A percentile compares a stretch with the other conserved stretches of the same genome.
Evolutionary conservation across 2,113 vertebrate genomes (phyloP).

Genomic region (Spheniscus mendiculus): DNA sequence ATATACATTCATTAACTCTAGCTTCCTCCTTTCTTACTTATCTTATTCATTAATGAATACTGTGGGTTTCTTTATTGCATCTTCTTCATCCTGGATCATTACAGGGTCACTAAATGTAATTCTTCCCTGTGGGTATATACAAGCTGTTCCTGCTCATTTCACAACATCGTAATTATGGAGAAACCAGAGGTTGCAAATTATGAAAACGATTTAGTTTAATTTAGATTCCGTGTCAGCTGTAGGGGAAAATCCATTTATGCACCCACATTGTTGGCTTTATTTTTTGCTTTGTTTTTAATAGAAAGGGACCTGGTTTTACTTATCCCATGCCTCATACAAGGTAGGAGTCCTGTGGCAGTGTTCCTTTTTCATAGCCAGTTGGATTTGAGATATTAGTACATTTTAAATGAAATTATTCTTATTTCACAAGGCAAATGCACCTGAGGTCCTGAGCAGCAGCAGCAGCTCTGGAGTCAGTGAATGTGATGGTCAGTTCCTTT

Average conservation of each 20-base stretch:
- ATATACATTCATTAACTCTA: background rate
- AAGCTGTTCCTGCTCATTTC: constrained; percentile 49
- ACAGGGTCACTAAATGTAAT: constrained; percentile 36
- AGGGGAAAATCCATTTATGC: background rate
- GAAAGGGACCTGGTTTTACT: background rate
- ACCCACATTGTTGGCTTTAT: background rate
- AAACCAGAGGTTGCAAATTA: constrained; percentile 40
- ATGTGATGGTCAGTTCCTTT: fast-evolving
- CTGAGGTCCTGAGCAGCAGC: background rate
- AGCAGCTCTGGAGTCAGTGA: background rate
- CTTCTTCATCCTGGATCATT: constrained; percentile 40
- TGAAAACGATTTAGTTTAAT: constrained; percentile 27
- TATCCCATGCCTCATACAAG: background rate
- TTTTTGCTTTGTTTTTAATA: background rate
- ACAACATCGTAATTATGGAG: constrained; percentile 25
- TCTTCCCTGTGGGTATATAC: constrained; percentile 26
- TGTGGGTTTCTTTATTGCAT: constrained; percentile 22
- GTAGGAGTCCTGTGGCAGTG: background rate
- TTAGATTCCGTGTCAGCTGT: constrained; percentile 7
- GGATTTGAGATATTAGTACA: background rate
- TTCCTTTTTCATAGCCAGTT: background rate
- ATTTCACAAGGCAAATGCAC: background rate
- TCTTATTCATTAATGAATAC: constrained; percentile 28
- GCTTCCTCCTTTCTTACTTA: background rate
- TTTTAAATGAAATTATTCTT: background rate